Base-by-base conservation (phyloP, 92 coral and sea anemone species). In the Micromussa lordhowensis region DNA sequence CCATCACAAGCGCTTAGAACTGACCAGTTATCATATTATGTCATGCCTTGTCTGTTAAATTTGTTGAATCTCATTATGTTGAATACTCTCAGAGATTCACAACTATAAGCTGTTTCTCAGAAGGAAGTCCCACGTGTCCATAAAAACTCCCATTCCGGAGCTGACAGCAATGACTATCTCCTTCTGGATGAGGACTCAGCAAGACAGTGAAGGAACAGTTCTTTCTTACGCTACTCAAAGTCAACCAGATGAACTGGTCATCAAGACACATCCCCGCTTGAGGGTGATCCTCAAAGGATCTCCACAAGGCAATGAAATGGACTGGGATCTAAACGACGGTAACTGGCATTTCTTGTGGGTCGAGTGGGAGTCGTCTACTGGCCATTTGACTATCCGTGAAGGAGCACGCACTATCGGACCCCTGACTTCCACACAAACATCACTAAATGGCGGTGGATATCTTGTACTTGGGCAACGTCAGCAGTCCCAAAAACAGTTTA, bases 111-210 rank as follows among this genome's bases (percentile, higher is more conserved):
- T 80, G 18, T 80, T 80, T 53, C 53, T 80, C 15, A 4, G 84
- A 15, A 80, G 73, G 19, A 80, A 34, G 51, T 80, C 84, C 21
- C 71, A 29, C 15, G 84, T 80, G 13, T 80, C 84, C 49, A 34
- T 38, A 31, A 16, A 26, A 26, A 19, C 72, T 5, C 19, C 54
- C n/a, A 58, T 80, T 80, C 84, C 84, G 26, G 84, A 80, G 72
- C 49, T 80, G 72, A 34, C 19, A 31, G 70, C 31, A 19, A 31
- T 80, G 72, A 80, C 84, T 34, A 80, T 80, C 54, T 80, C 84
- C 6, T 29, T 80, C 32, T 80, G 84, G 84, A 80, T 80, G 84
- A 80, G 35, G 51, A 80, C 84, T 11, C 51, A 80, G 34, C 84
- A 80, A 30, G 6, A 30, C 49, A 80, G 84, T 58, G 73, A 35